Conservation (phyloP, 2,113 vertebrate species). For the Alethe castanea region DNA sequence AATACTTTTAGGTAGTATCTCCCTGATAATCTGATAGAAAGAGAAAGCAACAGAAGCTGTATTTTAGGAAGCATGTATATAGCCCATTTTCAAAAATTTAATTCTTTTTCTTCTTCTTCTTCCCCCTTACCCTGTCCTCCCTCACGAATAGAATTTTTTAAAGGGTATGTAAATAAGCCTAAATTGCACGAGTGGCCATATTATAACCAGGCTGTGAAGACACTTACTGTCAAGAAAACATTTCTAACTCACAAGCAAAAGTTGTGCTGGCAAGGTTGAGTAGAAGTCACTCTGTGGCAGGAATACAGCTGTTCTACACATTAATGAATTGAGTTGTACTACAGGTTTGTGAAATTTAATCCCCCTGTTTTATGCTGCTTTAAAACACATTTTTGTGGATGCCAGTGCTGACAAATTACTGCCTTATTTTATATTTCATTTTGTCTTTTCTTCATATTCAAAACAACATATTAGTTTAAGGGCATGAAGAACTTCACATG, state of each 20-base stretch:
- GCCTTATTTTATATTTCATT: constrained; percentile 6
- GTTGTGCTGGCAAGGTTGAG: constrained; percentile 1
- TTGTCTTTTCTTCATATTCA: not conserved
- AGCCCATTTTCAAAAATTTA: not conserved
- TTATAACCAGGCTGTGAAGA: constrained; percentile 3
- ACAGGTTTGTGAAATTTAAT: constrained; percentile 7
- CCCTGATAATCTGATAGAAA: not conserved
- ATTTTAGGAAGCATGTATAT: not conserved
- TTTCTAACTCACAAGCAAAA: constrained; percentile 6
- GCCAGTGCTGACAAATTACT: constrained; percentile 7
- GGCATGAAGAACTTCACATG: not conserved
- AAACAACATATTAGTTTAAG: not conserved
- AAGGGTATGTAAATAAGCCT: not conserved
- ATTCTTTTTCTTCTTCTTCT: not conserved
- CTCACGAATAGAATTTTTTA: not conserved
- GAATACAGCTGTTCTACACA: constrained; percentile 19
- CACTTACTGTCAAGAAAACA: not conserved
- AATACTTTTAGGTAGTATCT: not conserved
- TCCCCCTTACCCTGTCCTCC: accelerated
- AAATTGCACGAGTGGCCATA: not conserved
- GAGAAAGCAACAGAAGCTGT: not conserved
- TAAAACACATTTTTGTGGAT: constrained; percentile 15
- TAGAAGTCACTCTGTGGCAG: constrained; percentile 16
- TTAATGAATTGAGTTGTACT: not conserved
- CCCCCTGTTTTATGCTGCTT: constrained; percentile 4